Evolutionary conservation across 1,140 invertebrate genomes (phyloP), one percentile per base, ranked within the genome.

Genomic region (Achatina immaculata): DNA sequence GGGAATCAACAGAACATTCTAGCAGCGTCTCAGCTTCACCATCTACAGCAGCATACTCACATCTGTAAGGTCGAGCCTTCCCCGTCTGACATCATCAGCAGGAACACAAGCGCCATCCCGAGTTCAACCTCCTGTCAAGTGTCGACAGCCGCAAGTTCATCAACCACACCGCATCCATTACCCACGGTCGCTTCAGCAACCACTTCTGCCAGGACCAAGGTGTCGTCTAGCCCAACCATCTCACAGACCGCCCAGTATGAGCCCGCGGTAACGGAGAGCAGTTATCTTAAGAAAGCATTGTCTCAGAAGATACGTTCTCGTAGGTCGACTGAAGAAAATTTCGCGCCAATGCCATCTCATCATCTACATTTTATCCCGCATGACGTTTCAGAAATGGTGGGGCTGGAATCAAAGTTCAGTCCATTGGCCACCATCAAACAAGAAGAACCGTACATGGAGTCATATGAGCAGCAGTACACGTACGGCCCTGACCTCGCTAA

Each of bases 241-340:
- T 51, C 65, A 3, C 1, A 65, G 31, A 43, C 58, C n/a, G 34
- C 6, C 31, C 1, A 31, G 24, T 55, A 66, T 28, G 62, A 45
- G 2, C 31, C n/a, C 3, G 38, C 55, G 1, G 34, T 80, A 1
- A 80, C 51, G n/a, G 78, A 80, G n/a, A 80, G 55, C 48, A 55
- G 14, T 9, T 38, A 45, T 72, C 45, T 80, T 1, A 80, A 80
- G 58, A 19, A 42, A 72, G 78, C 68, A 36, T 42, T 80, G 28
- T 80, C 78, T 1, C 43, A 80, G n/a, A 80, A 80, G 28, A 80
- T 80, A 55, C 78, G 78, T 11, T 69, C 66, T 43, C 78, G 78
- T 7, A 42, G 36, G 31, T n/a, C 68, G 14, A 58, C 66, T 0
- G 66, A 69, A 34, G 78, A 66, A 42, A 42, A 36, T n/a, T 34